Evolutionary conservation across 1,140 invertebrate genomes (phyloP).

Genomic region (Rhagoletis pomonella): DNA sequence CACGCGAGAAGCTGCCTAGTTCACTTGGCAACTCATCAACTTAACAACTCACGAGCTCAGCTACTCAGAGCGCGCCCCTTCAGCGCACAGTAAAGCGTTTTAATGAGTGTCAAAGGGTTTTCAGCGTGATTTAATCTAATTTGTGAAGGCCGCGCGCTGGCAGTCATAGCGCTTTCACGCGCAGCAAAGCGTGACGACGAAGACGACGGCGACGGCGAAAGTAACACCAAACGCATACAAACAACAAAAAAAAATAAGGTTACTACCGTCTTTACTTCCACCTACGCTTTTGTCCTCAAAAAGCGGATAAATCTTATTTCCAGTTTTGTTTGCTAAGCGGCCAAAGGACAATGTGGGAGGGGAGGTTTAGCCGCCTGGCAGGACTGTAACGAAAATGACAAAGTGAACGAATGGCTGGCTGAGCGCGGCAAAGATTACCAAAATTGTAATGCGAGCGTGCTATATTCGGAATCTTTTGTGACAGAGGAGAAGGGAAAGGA

Average conservation of each 20-base stretch:
- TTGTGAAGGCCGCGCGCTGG: neutral
- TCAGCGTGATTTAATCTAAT: constrained; percentile 48
- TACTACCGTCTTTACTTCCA: neutral
- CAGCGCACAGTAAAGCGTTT: neutral
- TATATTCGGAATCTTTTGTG: neutral
- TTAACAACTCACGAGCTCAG: neutral
- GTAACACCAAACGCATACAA: neutral
- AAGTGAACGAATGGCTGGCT: neutral
- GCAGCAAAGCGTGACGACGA: neutral
- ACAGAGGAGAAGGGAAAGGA: no score
- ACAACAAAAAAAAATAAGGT: neutral
- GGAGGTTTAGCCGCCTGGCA: neutral
- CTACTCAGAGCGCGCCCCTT: no score
- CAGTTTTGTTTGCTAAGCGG: constrained; percentile 23
- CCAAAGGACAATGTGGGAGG: neutral
- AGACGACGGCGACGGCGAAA: neutral
- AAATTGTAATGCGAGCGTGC: constrained; percentile 8
- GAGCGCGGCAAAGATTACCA: neutral
- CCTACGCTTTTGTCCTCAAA: neutral
- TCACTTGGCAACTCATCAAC: constrained; percentile 15
- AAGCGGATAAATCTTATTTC: constrained; percentile 27
- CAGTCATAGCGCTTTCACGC: neutral
- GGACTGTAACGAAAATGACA: no score
- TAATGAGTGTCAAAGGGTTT: constrained; percentile 46
- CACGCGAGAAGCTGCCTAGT: neutral